Evolutionary conservation across 2,888 invertebrate species (phyloP), one percentile per base, ranked within the genome.

Genomic region (Lithophane semibrunnea): DNA sequence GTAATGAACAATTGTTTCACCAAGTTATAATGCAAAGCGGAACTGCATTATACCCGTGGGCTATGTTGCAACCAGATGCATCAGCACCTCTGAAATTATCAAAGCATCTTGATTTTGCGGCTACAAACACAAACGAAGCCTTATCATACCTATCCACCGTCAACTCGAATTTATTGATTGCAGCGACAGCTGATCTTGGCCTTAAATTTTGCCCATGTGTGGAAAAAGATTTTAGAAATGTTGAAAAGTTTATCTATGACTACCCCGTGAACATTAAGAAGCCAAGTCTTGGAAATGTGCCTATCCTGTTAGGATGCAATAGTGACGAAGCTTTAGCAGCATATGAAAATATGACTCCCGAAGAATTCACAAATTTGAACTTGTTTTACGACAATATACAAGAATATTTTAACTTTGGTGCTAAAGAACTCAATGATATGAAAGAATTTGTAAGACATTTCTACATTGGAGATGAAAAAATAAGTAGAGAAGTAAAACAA

Each of bases 1-100:
- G 88, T 8, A 44, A 90, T 24, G 92, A 92, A 78, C 89, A 89
- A 58, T 75, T 94, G 49, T 94, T 92, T 77, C 86, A 91, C 60
- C 88, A 92, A 79, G 90, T 88, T 1, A 93, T 94, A 29, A 66
- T 92, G 74, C 92, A 94, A 85, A 94, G 93, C 77, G 93, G 93
- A 0, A 85, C 86, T 12, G 75, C 90, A 1, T 47, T 90, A 29
- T 52, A 74, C 12, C 89, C 90, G 0, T 88, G 88, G 83, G 75
- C 75, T 5, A 65, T 93, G 8, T 16, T 10, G 1, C 86, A 90
- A 44, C 86, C 91, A 1, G 91, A 92, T 61, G 67, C 54, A 1
- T 82, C 85, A 12, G 86, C 87, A 18, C 89, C 92, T 2, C 73
- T 92, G 5, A 88, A 88, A 79, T 74, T 94, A 44, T 90, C 93